Conservation (phyloP, 1,140 invertebrate species). For the Wiebesia pumilae region DNA sequence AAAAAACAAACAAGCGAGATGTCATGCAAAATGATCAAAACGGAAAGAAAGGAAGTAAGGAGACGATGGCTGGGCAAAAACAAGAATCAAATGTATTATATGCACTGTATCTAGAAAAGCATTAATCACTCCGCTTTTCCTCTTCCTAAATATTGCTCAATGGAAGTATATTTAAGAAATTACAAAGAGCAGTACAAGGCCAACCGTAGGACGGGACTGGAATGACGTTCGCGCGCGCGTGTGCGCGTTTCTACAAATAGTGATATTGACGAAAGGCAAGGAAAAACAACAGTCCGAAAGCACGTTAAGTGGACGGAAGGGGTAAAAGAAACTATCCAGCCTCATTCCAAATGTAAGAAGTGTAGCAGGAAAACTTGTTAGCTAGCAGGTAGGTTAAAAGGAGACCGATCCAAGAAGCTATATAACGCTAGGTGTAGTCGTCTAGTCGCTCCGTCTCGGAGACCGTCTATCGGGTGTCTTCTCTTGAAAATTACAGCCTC, state of each 20-base stretch:
- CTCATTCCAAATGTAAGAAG: slow-evolving; percentile 69
- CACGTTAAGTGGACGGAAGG: no score
- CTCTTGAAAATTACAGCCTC: slow-evolving; percentile 22
- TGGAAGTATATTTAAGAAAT: not conserved
- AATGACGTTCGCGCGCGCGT: not conserved
- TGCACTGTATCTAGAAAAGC: not conserved
- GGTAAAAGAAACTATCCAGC: not conserved
- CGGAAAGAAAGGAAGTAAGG: not conserved
- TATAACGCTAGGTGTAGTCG: slow-evolving; percentile 69
- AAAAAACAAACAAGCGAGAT: no score
- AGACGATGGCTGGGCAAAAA: not conserved
- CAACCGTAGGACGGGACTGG: not conserved
- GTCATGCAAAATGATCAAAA: not conserved
- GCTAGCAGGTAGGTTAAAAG: slow-evolving; percentile 68
- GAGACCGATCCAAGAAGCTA: slow-evolving; percentile 63
- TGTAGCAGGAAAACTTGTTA: slow-evolving; percentile 74
- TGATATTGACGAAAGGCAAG: not conserved
- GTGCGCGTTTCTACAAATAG: no score
- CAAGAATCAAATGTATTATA: not conserved
- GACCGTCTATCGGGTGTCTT: slow-evolving; percentile 68
- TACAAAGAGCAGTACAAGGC: not conserved
- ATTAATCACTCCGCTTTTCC: not conserved
- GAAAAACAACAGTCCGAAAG: not conserved
- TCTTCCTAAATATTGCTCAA: not conserved
- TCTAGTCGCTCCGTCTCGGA: slow-evolving; percentile 62